Conservation (phyloP, 2,888 invertebrate species). For the Sepiola atlantica region DNA sequence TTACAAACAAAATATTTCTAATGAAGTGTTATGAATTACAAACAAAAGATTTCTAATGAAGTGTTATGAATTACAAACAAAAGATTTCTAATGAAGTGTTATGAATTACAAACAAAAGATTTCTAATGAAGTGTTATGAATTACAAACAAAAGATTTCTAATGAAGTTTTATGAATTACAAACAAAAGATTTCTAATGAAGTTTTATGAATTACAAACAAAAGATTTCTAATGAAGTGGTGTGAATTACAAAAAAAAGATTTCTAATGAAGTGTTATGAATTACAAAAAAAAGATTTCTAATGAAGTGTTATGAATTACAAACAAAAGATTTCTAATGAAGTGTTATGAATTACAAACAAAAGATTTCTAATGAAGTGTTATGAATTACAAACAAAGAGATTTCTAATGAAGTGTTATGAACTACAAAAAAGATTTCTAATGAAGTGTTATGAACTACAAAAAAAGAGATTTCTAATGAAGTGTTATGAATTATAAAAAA, state of each 20-base stretch:
- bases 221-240: no score
- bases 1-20: background rate
- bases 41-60: background rate
- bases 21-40: background rate
- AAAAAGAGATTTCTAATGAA: background rate
- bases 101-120: background rate
- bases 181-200: background rate
- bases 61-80: background rate
- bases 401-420: background rate
- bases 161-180: background rate
- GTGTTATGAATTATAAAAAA: background rate
- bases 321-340: background rate
- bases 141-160: background rate
- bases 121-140: background rate
- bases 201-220: background rate
- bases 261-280: no score
- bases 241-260: no score
- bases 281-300: no score
- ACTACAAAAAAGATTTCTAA: background rate
- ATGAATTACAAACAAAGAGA: background rate
- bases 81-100: background rate
- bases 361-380: background rate
- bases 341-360: background rate
- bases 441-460: background rate
- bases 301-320: background rate